Base-by-base conservation (phyloP, 2,888 invertebrate genomes). In the Drosophila diplacantha region DNA sequence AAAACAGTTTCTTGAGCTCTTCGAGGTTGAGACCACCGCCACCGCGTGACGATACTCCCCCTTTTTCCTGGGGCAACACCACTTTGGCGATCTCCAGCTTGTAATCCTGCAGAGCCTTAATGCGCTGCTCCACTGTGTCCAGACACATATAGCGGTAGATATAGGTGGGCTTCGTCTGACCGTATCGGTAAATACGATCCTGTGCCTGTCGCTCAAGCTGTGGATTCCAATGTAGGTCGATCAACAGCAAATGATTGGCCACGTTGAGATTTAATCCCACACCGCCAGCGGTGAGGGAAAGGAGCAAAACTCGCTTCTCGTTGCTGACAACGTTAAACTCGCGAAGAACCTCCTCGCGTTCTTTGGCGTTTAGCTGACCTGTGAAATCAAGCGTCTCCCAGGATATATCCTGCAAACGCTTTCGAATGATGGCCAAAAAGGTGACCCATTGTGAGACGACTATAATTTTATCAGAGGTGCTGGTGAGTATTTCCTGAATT, bases 191-290 rank as follows among this genome's bases (percentile, higher is more conserved):
- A 70, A 98, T 93, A 64, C 98, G 90, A 89, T 98, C 98, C 89
- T 95, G 95, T 0, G 98, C 98, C 88, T 98, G 98, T 41, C 93
- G 91, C 88, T 98, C 98, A 38, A 98, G 89, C 83, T 97, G 97
- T 0, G 98, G 98, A 91, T 98, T 98, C 97, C 97, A 98, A 88
- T 98, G 98, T 49, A 96, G 91, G 89, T 98, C 98, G 24, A 96
- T 87, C 44, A 98, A 89, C 18, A 98, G 91, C 54, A 98, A 90
- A 87, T 98, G 96, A 90, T 95, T 97, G 2, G 94, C 98, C 3
- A 97, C 98, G 60, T 94, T 91, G 50, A 98, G 90, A 90, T 98
- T 98, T n/a, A 98, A 90, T 0, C 98, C 98, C 14, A 97, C 96
- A 22, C 98, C 98, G 44, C 98, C 98, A 38, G 98, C 97, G 67